Evolutionary conservation across 2,113 vertebrate genomes (phyloP), one percentile per base, ranked within the genome.

Genomic region (Catharus minimus): DNA sequence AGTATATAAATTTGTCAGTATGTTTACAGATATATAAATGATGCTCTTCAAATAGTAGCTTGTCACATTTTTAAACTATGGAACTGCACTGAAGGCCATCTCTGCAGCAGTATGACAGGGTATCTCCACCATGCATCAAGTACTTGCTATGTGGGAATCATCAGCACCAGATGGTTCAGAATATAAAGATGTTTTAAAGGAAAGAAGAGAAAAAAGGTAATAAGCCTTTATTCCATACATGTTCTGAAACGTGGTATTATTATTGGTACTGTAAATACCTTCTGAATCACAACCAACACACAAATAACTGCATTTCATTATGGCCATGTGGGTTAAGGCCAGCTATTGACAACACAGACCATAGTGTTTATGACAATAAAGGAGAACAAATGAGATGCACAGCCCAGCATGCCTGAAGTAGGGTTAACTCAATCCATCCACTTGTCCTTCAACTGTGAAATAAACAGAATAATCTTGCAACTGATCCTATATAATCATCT

Each of bases 381-480:
- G 88, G 77, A 46, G 73, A 82, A 41, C 12, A 81, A 94, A 66
- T 50, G 30, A 88, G 81, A 66, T 66, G 72, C 57, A 81, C 46
- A 88, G 89, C 66, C 49, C 65, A 68, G 58, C 73, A 16, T 10
- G 82, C 72, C 56, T 33, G 74, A 82, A 56, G 38, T 49, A 55
- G 49, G 60, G 79, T 84, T 92, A 95, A 94, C 75, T 73, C 71
- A 49, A 84, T 75, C 49, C 33, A 58, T 66, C 62, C 69, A 64
- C 64, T 73, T 89, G 80, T 82, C 94, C 90, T 86, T 90, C 79
- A 90, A 77, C 58, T 89, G 85, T 79, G 90, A 94, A 95, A 93
- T 65, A 66, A 69, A 58, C 53, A 92, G 87, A 80, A 85, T 86
- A 91, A 95, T 93, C 89, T 83, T 88, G 80, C 80, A 92, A 90